A percentile compares a stretch with the other conserved stretches of the same genome.
phyloP scores from a whole-genome alignment of 2,113 vertebrate genomes.

The Glaucidium brasilianum region DNA sequence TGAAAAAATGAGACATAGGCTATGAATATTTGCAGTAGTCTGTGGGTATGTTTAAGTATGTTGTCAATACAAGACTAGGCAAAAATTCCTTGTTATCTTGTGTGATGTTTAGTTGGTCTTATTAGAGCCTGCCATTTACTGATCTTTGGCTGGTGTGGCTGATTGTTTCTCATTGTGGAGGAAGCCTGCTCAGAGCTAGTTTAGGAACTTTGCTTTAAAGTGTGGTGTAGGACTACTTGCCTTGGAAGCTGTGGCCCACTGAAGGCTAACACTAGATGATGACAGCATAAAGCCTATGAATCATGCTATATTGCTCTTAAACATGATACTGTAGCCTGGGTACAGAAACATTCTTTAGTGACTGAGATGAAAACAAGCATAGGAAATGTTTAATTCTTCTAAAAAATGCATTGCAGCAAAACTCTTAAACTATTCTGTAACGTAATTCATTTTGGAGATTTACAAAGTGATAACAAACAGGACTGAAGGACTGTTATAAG shows the following conservation, averaged over 20 bases:
- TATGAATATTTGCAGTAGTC: neutral
- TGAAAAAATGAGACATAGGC: neutral
- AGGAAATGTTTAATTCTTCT: neutral
- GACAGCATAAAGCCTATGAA: neutral
- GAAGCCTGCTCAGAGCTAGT: neutral
- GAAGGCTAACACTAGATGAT: neutral
- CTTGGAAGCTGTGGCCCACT: neutral
- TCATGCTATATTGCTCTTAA: neutral
- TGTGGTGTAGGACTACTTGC: neutral
- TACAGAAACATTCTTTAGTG: neutral
- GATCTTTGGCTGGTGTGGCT: neutral
- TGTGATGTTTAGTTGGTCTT: neutral
- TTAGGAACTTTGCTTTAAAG: neutral
- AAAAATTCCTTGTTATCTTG: neutral
- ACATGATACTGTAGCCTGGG: rapidly evolving
- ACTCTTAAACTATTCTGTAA: neutral
- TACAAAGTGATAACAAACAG: neutral
- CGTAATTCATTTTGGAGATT: neutral
- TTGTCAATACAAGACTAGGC: neutral
- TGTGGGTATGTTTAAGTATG: neutral
- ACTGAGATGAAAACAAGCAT: neutral
- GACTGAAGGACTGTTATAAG: neutral
- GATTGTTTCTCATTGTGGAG: neutral
- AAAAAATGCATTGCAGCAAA: neutral
- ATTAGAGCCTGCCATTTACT: neutral